These are phyloP conservation scores for Anguilla megastoma DNA, from an alignment of 2,797 vertebrate genomes.

Conservation along the genomic window DNA sequence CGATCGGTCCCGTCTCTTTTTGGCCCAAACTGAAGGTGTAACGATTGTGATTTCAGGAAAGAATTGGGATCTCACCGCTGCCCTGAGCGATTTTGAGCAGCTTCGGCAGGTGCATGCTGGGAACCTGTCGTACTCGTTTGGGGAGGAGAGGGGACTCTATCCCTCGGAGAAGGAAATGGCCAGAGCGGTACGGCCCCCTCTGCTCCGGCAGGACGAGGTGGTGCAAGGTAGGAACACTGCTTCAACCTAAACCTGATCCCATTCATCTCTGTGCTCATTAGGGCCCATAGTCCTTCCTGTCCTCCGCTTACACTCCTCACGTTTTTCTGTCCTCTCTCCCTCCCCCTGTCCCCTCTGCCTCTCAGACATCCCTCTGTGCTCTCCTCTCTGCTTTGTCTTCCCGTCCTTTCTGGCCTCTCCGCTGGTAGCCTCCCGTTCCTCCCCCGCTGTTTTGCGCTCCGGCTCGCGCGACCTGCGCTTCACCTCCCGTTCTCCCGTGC, in stretches of 20 bases:
- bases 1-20: not conserved
- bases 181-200: slow-evolving; percentile 70
- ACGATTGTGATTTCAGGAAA: slow-evolving; percentile 74
- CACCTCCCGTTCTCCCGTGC: not conserved
- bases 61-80: slow-evolving; percentile 93
- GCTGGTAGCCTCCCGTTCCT: not conserved
- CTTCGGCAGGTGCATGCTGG: slow-evolving; percentile 88
- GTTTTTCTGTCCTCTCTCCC: not conserved
- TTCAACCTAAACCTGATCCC: slow-evolving; percentile 11
- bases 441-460: not conserved
- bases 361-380: not conserved
- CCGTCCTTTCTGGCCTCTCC: not conserved
- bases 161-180: slow-evolving; percentile 74
- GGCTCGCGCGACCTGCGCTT: not conserved
- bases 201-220: slow-evolving; percentile 89
- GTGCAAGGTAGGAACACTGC: slow-evolving; percentile 79
- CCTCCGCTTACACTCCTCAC: not conserved
- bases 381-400: not conserved
- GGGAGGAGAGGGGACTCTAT: slow-evolving; percentile 62
- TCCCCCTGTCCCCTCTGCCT: not conserved
- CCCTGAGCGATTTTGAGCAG: slow-evolving; percentile 92
- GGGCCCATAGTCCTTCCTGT: not conserved
- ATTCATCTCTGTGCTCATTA: not conserved
- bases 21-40: not conserved
- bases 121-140: slow-evolving; percentile 70